Percentiles rank a stretch among this genome's conserved stretches.
Evolutionary conservation across 2,113 vertebrate genomes (phyloP).

Genomic region (Trematomus loennbergii): DNA sequence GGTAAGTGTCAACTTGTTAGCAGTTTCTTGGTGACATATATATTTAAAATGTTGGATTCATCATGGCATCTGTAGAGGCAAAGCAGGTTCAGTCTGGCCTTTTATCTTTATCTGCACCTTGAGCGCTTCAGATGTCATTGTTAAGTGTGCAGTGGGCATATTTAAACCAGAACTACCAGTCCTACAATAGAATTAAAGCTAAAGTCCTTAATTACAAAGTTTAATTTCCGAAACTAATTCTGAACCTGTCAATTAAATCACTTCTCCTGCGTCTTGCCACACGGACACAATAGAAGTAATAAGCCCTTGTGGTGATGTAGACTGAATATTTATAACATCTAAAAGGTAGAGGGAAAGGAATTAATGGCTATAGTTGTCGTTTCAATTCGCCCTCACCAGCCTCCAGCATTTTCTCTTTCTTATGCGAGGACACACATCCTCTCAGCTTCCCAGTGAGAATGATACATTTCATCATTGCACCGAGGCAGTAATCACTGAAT

Average conservation of each 20-base stretch:
- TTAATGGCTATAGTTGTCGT: constrained; percentile 31
- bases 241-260: constrained; percentile 17
- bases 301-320: constrained; percentile 12
- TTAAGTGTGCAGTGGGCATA: not conserved
- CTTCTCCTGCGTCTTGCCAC: not conserved
- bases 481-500: constrained; percentile 68
- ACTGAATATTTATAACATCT: constrained; percentile 41
- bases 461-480: constrained; percentile 62
- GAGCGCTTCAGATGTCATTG: not conserved
- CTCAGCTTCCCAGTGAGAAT: constrained; percentile 44
- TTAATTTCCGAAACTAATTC: not conserved
- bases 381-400: constrained; percentile 32
- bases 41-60: not conserved
- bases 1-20: not conserved
- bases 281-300: not conserved
- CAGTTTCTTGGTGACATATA: not conserved
- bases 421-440: constrained; percentile 29
- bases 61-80: not conserved
- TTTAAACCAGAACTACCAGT: not conserved
- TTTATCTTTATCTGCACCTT: not conserved
- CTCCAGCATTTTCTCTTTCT: constrained; percentile 23
- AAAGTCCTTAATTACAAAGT: no score
- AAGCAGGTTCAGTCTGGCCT: not conserved
- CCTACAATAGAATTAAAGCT: no score
- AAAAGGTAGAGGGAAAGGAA: constrained; percentile 26